These are phyloP conservation scores for Engystomops pustulosus DNA, from an alignment of 2,113 vertebrate genomes.

Conservation along the genomic window DNA sequence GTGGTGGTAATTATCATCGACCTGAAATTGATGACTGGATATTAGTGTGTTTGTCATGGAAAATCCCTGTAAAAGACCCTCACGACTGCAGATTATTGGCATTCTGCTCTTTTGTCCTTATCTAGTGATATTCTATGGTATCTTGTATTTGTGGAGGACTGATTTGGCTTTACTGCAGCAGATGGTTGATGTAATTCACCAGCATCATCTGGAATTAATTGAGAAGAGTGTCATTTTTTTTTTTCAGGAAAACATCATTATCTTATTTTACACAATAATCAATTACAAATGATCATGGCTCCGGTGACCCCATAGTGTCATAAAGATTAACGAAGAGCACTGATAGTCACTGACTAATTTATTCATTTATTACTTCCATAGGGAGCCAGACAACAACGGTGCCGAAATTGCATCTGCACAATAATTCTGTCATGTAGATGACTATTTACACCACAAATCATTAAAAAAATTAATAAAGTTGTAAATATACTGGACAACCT, in stretches of 20 bases:
- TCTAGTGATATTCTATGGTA: too few species aligned
- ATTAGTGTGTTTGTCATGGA: too few species aligned
- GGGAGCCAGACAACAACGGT: not conserved
- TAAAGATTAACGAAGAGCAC: conserved; percentile 35
- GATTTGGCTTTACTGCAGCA: not conserved
- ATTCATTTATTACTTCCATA: not conserved
- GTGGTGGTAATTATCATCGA: too few species aligned
- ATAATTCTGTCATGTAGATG: not conserved
- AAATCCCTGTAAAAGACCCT: too few species aligned
- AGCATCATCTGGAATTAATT: conserved; percentile 1
- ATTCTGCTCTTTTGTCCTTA: too few species aligned
- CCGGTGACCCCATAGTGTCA: conserved; percentile 27
- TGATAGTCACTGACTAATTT: conserved; percentile 34
- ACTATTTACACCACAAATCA: too few species aligned
- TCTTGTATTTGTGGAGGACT: too few species aligned
- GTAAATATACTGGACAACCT: not conserved
- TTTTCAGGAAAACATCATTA: conserved; percentile 18
- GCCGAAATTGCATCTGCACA: too few species aligned
- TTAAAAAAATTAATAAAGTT: not conserved
- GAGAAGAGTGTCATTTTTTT: conserved; percentile 6
- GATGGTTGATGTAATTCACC: not conserved
- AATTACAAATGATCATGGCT: not conserved
- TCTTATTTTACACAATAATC: conserved; percentile 15
- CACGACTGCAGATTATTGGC: too few species aligned
- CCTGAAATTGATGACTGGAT: too few species aligned